Base-by-base conservation (phyloP, 1,140 invertebrate genomes). In the Psix sp. region DNA sequence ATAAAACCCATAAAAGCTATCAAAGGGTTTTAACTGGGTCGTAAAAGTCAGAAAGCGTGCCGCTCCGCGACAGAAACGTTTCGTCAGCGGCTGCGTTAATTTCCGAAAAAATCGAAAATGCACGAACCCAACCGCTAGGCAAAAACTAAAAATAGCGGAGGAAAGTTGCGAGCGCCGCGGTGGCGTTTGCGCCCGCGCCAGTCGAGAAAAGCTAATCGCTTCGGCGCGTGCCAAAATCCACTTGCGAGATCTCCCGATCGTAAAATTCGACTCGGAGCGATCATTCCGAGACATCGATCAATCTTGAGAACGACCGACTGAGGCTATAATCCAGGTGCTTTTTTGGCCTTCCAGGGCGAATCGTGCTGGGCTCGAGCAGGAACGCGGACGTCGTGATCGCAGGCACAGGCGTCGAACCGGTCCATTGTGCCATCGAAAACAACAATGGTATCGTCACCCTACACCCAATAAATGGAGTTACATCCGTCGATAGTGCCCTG, bases 391-490 rank as follows among this genome's bases (percentile, higher is more conserved):
- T 97, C 56, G 88, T 91, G 35, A 89, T 96, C 6, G 89, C 92
- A 68, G 95, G 94, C 1, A 92, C 93, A 9, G 95, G 94, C 0
- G 93, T 96, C 3, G 91, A 94, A 70, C 87, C 90, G 40, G 85
- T 94, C 18, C 95, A 97, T 85, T 97, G 95, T 82, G 91, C 91
- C 74, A 94, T 97, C 45, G 94, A 94, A 82, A 94, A 95, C 86
- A 90, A 89, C 31, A 89, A 92, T 77, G 94, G 93, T 35, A 90
- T 94, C 48, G 94, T 96, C 46, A 95, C 92, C 3, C 87, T 97
- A 29, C 91, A 93, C 79, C 94, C 95, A 1, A 86, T 92, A 60
- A 91, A 91, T 54, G 91, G 91, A 29, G 89, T 88, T 77, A 91
- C 92, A 31, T 88, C 90, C 40, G 88, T 95, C 31, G 94, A 96